Percentiles rank a stretch among this genome's conserved stretches.
These are phyloP conservation scores for Crotalus helleri DNA, from an alignment of 2,113 vertebrate genomes.

Conservation along the genomic window DNA sequence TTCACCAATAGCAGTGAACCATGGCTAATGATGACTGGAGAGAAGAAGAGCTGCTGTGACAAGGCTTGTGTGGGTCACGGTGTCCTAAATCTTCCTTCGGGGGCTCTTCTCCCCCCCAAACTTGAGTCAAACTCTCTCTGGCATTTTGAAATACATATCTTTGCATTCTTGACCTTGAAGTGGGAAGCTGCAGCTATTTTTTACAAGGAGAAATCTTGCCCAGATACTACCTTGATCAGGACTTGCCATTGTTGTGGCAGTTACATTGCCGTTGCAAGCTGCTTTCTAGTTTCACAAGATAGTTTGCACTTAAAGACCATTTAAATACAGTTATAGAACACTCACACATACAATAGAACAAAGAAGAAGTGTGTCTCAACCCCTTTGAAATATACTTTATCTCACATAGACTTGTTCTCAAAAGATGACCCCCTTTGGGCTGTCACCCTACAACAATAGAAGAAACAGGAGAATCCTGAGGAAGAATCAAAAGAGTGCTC, in stretches of 20 bases:
- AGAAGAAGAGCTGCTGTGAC: background rate
- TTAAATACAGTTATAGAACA: background rate
- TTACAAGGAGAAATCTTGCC: slow-evolving; percentile 22
- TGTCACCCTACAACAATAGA: background rate
- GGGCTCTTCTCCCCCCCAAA: slow-evolving; percentile 23
- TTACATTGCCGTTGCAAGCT: background rate
- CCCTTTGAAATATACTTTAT: background rate
- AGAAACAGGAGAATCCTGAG: background rate
- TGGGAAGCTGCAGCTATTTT: slow-evolving; percentile 2
- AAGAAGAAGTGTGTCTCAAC: background rate
- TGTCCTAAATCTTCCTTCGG: slow-evolving; percentile 17
- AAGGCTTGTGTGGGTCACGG: background rate
- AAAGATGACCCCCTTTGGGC: slow-evolving; percentile 3
- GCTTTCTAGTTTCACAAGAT: background rate
- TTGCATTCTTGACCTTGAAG: slow-evolving; percentile 40
- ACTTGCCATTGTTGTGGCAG: background rate
- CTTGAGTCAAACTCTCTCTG: slow-evolving; percentile 28
- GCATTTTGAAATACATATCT: slow-evolving; percentile 44
- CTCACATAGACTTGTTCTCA: background rate
- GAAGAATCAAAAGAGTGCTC: slow-evolving; percentile 14
- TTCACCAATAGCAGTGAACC: background rate
- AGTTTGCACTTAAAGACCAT: background rate
- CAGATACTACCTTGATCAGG: background rate
- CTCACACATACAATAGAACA: background rate
- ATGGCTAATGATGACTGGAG: slow-evolving; percentile 14